phyloP scores from a whole-genome alignment of 30 jellyfish, hydroid and myxozoan genomes.

The Aurelia coerulea region DNA sequence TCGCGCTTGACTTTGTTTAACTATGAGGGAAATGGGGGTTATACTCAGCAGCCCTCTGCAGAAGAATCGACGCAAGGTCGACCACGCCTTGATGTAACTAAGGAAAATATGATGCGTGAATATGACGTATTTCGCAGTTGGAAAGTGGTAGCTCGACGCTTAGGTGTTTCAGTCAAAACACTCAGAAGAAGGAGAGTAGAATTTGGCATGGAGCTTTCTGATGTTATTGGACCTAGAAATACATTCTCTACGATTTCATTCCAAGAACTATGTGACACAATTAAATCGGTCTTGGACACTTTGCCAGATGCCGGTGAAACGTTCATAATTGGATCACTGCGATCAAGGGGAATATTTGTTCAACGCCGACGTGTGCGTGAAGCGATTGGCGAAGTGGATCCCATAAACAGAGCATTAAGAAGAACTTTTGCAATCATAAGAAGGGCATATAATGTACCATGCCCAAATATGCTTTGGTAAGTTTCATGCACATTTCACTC shows the following conservation, averaged over 20 bases:
- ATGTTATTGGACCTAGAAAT: not conserved
- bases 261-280: not conserved
- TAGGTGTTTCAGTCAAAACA: not conserved
- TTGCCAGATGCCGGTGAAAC: slow-evolving; percentile 6
- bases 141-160: not conserved
- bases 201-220: not conserved
- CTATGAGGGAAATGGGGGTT: no score
- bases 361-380: not conserved
- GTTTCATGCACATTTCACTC: not conserved
- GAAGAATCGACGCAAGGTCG: slow-evolving; percentile 3
- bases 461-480: not conserved
- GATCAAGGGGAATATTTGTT: not conserved
- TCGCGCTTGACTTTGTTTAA: no score
- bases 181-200: slow-evolving; percentile 1
- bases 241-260: not conserved
- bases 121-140: not conserved
- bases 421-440: not conserved
- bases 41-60: no score
- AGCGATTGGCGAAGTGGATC: not conserved
- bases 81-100: not conserved
- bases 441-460: not conserved
- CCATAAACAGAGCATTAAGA: not conserved
- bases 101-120: not conserved
- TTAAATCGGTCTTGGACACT: not conserved
- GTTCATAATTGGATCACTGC: not conserved